phyloP scores from a whole-genome alignment of 92 coral and sea anemone species.

The Porites cylindrica region DNA sequence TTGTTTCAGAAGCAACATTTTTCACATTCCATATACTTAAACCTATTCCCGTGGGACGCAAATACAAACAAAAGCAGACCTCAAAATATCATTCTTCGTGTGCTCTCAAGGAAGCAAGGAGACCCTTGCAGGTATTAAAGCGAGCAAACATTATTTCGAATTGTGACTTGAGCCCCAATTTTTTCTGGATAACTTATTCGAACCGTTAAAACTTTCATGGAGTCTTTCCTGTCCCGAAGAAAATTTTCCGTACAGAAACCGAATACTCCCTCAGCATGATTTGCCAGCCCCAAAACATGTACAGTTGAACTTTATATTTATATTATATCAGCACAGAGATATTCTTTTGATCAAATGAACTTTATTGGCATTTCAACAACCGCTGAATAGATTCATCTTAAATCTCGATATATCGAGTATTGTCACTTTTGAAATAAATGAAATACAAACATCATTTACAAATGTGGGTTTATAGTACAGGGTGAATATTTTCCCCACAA shows the following conservation, averaged over 20 bases:
- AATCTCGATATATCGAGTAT: slow-evolving; percentile 51
- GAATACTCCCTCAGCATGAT: background rate
- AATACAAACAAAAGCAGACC: slow-evolving; percentile 58
- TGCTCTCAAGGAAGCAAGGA: slow-evolving; percentile 35
- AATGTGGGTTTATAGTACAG: slow-evolving; percentile 62
- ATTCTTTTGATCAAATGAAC: slow-evolving; percentile 7
- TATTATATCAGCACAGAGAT: background rate
- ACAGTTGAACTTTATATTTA: slow-evolving; percentile 6
- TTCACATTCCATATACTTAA: slow-evolving; percentile 76
- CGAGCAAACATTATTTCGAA: slow-evolving; percentile 1
- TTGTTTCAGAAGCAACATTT: slow-evolving; percentile 50
- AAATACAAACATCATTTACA: slow-evolving; percentile 81
- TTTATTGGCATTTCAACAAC: slow-evolving; percentile 54
- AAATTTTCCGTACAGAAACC: slow-evolving; percentile 9
- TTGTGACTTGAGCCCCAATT: background rate
- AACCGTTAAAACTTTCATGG: background rate
- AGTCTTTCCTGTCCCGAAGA: background rate
- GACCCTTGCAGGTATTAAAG: slow-evolving; percentile 23
- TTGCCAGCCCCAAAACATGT: background rate
- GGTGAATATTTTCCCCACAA: slow-evolving; percentile 46
- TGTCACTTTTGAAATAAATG: slow-evolving; percentile 68
- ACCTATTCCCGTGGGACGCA: slow-evolving; percentile 78
- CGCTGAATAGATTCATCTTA: slow-evolving; percentile 41
- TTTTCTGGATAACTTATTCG: background rate
- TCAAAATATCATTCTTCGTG: background rate